Base-by-base conservation (phyloP, 2,888 invertebrate species). In the Auanema sp. region DNA sequence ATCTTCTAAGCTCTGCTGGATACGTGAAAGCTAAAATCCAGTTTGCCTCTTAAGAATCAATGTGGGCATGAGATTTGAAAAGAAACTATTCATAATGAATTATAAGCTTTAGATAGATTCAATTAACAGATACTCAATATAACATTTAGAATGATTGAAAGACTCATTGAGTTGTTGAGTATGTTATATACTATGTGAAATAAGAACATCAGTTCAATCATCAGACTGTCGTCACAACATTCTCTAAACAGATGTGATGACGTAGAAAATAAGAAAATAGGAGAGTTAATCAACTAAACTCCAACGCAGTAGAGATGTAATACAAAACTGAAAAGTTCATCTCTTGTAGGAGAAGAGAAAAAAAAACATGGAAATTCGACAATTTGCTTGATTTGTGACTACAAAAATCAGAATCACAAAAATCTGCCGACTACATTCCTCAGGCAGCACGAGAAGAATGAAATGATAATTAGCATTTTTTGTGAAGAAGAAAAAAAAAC, bases 71-170 rank as follows among this genome's bases (percentile, higher is more conserved):
- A 3, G 21, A 3, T 5, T 47, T 47, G 16, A 18, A 16, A 47
- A 6, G 18, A 21, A 47, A 18, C 47, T 18, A 47, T 18, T 18
- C 47, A 16, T 47, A 47, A 8, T 18, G 16, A 47, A 47, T 16
- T 47, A 47, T 18, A 47, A 47, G 47, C 8, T 47, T 47, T 47
- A 5, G 18, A 47, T n/a, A n/a, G 21, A 47, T 21, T 47, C 47
- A 18, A n/a, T 47, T 21, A 8, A 8, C 8, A 47, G 47, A 16
- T 21, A 47, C 16, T 18, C 16, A 47, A 47, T 18, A 3, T 8
- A 18, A 18, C 47, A 16, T 21, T 47, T 21, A n/a, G 21, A 47
- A 47, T 8, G 6, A 18, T 47, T 8, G 18, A n/a, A n/a, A n/a
- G n/a, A n/a, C 47, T 18, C 21, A 21, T 18, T 16, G n/a, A n/a